These are phyloP conservation scores for Netelia virgata DNA, from an alignment of 2,888 invertebrate species.

Conservation along the genomic window DNA sequence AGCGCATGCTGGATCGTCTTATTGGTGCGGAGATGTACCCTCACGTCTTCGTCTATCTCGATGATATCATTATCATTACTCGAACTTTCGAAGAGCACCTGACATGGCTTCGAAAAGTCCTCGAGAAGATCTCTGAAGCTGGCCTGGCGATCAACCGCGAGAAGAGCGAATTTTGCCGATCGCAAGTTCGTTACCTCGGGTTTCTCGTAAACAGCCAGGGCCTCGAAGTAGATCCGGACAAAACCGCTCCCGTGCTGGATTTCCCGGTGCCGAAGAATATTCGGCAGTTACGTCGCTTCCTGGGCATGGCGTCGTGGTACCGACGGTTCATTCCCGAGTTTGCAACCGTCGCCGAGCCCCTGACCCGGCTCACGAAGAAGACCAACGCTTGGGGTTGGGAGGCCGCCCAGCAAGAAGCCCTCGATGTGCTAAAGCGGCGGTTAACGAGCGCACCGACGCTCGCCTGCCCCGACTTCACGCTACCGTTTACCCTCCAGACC, in stretches of 20 bases:
- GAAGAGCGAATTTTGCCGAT: slow-evolving; percentile 62
- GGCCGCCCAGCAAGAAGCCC: too few relatives aligned
- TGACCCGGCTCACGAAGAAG: slow-evolving; percentile 69
- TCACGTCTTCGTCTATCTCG: slow-evolving; percentile 61
- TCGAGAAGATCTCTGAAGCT: slow-evolving; percentile 21
- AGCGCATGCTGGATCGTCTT: slow-evolving; percentile 58
- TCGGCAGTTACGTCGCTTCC: slow-evolving; percentile 69
- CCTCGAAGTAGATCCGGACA: slow-evolving; percentile 44
- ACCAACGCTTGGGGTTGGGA: slow-evolving; percentile 16
- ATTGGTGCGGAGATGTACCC: slow-evolving; percentile 63
- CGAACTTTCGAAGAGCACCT: slow-evolving; percentile 62
- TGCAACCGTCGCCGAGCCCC: slow-evolving; percentile 61
- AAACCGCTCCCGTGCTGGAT: slow-evolving; percentile 21
- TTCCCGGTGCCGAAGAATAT: slow-evolving; percentile 51
- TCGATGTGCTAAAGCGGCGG: too few relatives aligned
- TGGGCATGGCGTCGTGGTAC: slow-evolving; percentile 75
- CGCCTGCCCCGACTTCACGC: too few relatives aligned
- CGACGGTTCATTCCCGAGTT: slow-evolving; percentile 70
- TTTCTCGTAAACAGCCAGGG: slow-evolving; percentile 56
- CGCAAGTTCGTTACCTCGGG: slow-evolving; percentile 51
- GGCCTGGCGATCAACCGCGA: slow-evolving; percentile 53
- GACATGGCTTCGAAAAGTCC: slow-evolving; percentile 26
- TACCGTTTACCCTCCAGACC: too few relatives aligned
- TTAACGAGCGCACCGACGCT: too few relatives aligned
- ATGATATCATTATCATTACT: slow-evolving; percentile 66